phyloP scores from a whole-genome alignment of 2,113 vertebrate genomes.

The Aix galericulata region DNA sequence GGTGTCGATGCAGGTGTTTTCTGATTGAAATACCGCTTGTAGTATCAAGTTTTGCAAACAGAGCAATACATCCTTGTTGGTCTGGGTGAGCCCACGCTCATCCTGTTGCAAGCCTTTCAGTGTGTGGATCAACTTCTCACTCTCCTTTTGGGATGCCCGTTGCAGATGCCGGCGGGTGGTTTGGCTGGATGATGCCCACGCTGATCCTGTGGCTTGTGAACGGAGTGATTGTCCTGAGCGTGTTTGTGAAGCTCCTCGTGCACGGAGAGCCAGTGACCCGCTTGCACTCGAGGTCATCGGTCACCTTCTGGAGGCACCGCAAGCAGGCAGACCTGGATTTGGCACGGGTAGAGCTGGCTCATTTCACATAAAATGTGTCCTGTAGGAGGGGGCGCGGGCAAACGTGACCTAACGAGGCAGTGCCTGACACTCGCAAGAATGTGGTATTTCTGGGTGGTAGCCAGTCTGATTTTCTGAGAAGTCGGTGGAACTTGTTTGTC shows the following conservation, averaged over 20 bases:
- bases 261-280: conserved; percentile 93
- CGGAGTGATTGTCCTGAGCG: conserved; percentile 91
- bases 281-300: conserved; percentile 90
- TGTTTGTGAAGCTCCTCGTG: conserved; percentile 92
- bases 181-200: conserved; percentile 93
- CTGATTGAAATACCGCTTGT: neutral
- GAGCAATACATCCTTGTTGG: neutral
- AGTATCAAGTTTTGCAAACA: neutral
- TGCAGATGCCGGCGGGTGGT: conserved; percentile 82
- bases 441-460: neutral
- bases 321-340: conserved; percentile 95
- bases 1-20: neutral
- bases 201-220: conserved; percentile 94
- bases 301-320: conserved; percentile 95
- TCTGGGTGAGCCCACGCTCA: accelerated
- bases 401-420: neutral
- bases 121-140: neutral
- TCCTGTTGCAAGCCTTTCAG: neutral
- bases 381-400: neutral
- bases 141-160: neutral
- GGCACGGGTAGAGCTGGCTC: conserved; percentile 78
- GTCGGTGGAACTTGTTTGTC: neutral
- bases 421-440: neutral
- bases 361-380: neutral
- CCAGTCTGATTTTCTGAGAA: neutral